phyloP scores from a whole-genome alignment of 2,113 vertebrate genomes.

The Climacteris rufus region DNA sequence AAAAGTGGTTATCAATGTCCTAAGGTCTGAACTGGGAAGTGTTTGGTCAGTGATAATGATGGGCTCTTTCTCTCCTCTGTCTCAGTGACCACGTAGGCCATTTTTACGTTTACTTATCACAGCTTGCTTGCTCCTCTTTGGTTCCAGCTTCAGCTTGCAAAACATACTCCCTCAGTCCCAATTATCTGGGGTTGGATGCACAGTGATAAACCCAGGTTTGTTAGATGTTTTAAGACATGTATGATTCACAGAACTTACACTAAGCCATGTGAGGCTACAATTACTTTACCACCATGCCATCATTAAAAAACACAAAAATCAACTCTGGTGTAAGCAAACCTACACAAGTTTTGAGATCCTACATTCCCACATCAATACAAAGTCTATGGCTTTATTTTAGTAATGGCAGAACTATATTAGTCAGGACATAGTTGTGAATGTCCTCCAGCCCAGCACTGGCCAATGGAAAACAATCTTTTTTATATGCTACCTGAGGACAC shows the following conservation, averaged over 20 bases:
- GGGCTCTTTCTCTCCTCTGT: not conserved
- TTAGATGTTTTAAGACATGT: not conserved
- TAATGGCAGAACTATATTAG: not conserved
- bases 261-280: not conserved
- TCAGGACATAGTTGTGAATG: not conserved
- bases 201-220: not conserved
- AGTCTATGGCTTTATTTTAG: not conserved
- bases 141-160: not conserved
- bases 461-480: not conserved
- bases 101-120: not conserved
- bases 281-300: not conserved
- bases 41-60: not conserved
- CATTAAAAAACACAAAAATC: not conserved
- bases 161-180: not conserved
- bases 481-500: not conserved
- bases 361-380: not conserved
- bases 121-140: not conserved
- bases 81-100: not conserved
- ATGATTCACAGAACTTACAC: not conserved
- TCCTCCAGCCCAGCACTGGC: not conserved
- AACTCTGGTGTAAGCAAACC: not conserved
- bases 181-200: not conserved
- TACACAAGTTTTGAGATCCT: not conserved
- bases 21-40: not conserved
- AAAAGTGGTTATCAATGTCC: accelerated